Base-by-base conservation (phyloP, 23 tunicate species). In the Pegea sp. region DNA sequence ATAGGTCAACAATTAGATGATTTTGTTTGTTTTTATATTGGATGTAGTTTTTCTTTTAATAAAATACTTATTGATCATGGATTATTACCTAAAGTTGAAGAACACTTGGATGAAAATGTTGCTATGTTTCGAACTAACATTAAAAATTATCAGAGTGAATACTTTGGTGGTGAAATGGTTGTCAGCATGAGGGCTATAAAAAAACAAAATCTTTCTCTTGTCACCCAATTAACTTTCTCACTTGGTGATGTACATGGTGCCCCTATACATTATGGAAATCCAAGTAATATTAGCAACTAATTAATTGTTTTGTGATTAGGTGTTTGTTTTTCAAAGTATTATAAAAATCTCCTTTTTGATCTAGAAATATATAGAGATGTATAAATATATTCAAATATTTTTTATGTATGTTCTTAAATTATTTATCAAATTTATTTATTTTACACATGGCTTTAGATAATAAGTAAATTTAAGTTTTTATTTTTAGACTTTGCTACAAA, bases 21-120 rank as follows among this genome's bases (percentile, higher is more conserved):
- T 60, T 44, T 60, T 52, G 76, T 77, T 34, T 42, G 62, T 16
- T 77, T 84, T 31, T 84, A 84, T 60, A 42, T 67, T 60, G 95
- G 95, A 3, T 84, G 95, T 59, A 84, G 95, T 59, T 84, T 73
- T 63, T 84, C 95, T n/a, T 84, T 84, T 51, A 63, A 63, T 43
- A 43, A 52, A 18, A 51, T 74, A 8, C 66, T 84, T 24, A n/a
- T 84, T 20, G 59, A 56, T 8, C 49, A 84, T 44, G 30, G 42
- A 24, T 57, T 73, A 52, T 21, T 57, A 30, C 51, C 61, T 20
- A 64, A 31, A 48, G 33, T 22, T 1, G 62, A 30, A 2, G 30
- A 28, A 5, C 4, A 65, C 1, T 7, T 29, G 3, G 26, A 27
- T 13, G 2, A 30, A 3, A 70, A 79, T 27, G 80, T 84, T 26